These are phyloP conservation scores for Lasioglossum oenotherae DNA, from an alignment of 2,888 invertebrate species.

Conservation along the genomic window DNA sequence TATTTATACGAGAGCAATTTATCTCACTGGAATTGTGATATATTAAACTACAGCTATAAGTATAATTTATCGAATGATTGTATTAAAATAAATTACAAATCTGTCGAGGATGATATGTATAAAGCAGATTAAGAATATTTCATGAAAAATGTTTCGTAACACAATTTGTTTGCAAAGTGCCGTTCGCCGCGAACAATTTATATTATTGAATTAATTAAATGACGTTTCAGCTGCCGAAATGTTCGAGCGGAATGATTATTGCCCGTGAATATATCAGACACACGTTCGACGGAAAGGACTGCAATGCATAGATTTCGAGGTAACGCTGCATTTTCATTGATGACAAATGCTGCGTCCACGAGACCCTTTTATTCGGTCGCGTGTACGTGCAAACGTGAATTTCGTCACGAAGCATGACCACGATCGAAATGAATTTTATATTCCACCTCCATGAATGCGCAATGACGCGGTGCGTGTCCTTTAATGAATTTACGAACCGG, in stretches of 20 bases:
- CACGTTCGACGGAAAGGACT: constrained; percentile 4
- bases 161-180: background rate
- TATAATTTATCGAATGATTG: background rate
- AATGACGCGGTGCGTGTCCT: constrained; percentile 18
- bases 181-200: background rate
- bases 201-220: constrained; percentile 12
- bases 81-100: background rate
- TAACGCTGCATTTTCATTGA: constrained; percentile 33
- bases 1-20: background rate
- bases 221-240: background rate
- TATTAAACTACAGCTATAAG: background rate
- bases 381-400: constrained; percentile 8
- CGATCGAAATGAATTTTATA: constrained; percentile 35
- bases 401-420: constrained; percentile 29
- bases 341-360: constrained; percentile 34
- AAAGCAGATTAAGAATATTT: background rate
- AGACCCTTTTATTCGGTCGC: constrained; percentile 22
- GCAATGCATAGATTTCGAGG: constrained; percentile 34
- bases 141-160: background rate
- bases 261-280: background rate
- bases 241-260: constrained; percentile 14
- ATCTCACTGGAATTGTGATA: background rate
- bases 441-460: background rate
- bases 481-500: constrained; percentile 15
- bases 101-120: background rate